Evolutionary conservation across 2,797 vertebrate genomes (phyloP).

Genomic region (Yasuhikotakia modesta): DNA sequence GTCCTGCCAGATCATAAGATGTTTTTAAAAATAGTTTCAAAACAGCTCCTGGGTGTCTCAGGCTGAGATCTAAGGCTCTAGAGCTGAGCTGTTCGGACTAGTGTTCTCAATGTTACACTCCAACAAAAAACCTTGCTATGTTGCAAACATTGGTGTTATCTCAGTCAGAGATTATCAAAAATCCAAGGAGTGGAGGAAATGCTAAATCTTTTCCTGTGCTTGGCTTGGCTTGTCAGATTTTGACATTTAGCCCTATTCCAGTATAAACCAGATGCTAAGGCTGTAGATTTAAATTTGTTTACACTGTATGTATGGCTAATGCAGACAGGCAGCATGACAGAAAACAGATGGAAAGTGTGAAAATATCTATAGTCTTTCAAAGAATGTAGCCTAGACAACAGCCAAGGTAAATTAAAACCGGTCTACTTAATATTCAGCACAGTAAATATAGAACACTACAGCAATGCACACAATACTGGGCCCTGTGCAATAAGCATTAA

Average conservation of each 20-base stretch:
- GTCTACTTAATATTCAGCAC: no score
- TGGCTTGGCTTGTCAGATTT: neutral
- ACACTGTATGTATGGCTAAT: constrained; percentile 4
- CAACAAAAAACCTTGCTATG: no score
- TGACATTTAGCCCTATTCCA: neutral
- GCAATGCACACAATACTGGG: no score
- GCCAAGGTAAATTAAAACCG: no score
- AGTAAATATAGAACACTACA: no score
- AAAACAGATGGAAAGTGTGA: neutral
- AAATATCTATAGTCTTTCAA: neutral
- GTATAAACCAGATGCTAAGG: constrained; percentile 38
- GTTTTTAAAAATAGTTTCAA: no score
- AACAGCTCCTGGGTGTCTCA: no score
- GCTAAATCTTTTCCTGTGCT: neutral
- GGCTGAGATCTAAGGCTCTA: no score
- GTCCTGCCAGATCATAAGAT: no score
- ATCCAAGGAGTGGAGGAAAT: neutral
- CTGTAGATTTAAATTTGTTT: constrained; percentile 27
- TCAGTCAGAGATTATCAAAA: neutral
- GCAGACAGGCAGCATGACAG: constrained; percentile 14
- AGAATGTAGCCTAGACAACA: neutral
- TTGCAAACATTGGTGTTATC: neutral
- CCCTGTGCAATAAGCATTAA: no score
- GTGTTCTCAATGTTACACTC: no score
- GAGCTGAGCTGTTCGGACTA: no score